Base-by-base conservation (phyloP, 2,888 invertebrate genomes). In the Apamea epomidion region DNA sequence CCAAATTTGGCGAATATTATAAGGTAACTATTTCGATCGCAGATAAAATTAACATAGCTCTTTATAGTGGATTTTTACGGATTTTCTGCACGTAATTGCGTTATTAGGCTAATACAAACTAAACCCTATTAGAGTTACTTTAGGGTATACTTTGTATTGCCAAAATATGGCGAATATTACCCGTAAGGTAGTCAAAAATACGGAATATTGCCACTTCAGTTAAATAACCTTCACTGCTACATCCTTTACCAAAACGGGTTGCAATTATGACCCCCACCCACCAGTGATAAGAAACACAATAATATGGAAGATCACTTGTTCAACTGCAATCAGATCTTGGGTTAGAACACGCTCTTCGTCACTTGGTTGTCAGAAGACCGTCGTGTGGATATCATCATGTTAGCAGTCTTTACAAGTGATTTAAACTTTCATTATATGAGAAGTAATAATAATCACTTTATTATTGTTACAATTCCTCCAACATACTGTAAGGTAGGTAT, bases 361-460 rank as follows among this genome's bases (percentile, higher is more conserved):
- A 97, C 91, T 85, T 95, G 74, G 94, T 95, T 85, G 76, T 97
- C 97, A 95, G 97, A 97, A 97, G 97, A 97, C 97, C 97, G 97
- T 97, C 97, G 97, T 97, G 97, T 96, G 95, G 94, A 90, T 96
- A 91, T 97, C 97, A 97, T 97, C 97, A 97, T 97, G 78, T 93
- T 88, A 91, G 90, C 81, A 91, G 89, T 82, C 77, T 76, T 74
- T 42, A 67, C 80, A 80, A 82, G 78, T 45, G 37, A 54, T n/a
- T 42, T 0, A 14, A 29, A 71, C 54, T 58, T 69, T 45, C 62
- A 45, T 37, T n/a, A 29, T 1, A 45, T 10, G 0, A n/a, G 1
- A n/a, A 14, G 5, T 0, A 12, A 14, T 14, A 18, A 48, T 37
- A 5, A 42, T 42, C 0, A 14, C 7, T 67, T n/a, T 10, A 6